phyloP scores from a whole-genome alignment of 2,113 vertebrate species.

The Periophthalmus modestus region DNA sequence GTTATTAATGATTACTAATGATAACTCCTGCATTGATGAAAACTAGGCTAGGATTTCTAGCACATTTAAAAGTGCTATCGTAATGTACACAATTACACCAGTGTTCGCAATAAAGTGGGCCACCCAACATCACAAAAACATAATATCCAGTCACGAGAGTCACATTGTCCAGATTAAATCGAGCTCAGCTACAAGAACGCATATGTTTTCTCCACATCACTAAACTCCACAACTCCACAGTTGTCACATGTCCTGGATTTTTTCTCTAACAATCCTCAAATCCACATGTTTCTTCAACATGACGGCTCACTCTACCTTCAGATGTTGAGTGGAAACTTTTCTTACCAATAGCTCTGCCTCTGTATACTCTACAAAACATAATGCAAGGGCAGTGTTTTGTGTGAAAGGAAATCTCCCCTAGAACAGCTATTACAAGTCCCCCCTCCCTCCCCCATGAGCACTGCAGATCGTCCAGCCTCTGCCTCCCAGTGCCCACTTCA shows the following conservation, averaged over 20 bases:
- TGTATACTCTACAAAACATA: background rate
- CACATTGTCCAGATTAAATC: constrained; percentile 3
- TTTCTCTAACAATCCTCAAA: background rate
- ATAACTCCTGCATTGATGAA: too few species aligned
- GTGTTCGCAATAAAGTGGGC: background rate
- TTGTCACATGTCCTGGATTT: constrained; percentile 1
- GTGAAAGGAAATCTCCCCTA: constrained; percentile 23
- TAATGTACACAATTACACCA: too few species aligned
- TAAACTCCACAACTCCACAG: background rate
- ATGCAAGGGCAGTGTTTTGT: background rate
- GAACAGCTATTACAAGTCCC: constrained; percentile 18
- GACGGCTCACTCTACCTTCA: background rate
- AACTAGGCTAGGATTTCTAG: too few species aligned
- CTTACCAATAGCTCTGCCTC: background rate
- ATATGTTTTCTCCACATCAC: background rate
- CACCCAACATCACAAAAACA: background rate
- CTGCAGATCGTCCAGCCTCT: constrained; percentile 45
- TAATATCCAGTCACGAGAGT: background rate
- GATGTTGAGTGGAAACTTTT: background rate
- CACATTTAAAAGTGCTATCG: too few species aligned
- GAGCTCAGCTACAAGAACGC: too few species aligned
- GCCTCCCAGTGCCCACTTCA: constrained; percentile 58
- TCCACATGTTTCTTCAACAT: background rate
- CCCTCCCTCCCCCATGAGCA: constrained; percentile 38
- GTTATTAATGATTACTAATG: too few species aligned